These are phyloP conservation scores for Drosophila mayaguana DNA, from an alignment of 2,888 invertebrate genomes.

Conservation along the genomic window DNA sequence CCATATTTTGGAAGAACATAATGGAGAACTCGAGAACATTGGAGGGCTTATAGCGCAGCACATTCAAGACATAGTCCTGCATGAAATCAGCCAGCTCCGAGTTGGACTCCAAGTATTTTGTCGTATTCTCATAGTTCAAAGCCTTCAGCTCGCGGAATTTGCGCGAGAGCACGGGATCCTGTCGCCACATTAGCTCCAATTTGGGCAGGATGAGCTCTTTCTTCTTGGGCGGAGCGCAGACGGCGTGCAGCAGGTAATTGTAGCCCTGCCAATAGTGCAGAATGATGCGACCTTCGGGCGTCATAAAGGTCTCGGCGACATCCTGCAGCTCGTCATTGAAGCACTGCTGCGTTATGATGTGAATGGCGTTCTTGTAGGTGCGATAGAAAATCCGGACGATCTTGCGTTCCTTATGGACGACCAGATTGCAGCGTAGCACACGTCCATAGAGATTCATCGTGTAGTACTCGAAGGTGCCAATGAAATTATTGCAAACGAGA, in stretches of 20 bases:
- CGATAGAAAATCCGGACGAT: slow-evolving; percentile 77
- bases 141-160: slow-evolving; percentile 66
- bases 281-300: slow-evolving; percentile 71
- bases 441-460: slow-evolving; percentile 80
- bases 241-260: slow-evolving; percentile 78
- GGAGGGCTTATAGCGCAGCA: slow-evolving; percentile 79
- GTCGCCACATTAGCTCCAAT: slow-evolving; percentile 79
- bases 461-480: slow-evolving; percentile 75
- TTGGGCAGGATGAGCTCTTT: slow-evolving; percentile 65
- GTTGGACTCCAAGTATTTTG: slow-evolving; percentile 66
- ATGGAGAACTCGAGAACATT: slow-evolving; percentile 79
- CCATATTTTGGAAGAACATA: slow-evolving; percentile 78
- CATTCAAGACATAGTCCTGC: slow-evolving; percentile 78
- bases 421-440: slow-evolving; percentile 71
- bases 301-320: slow-evolving; percentile 77
- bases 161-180: slow-evolving; percentile 53
- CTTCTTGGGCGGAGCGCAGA: slow-evolving; percentile 59
- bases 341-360: slow-evolving; percentile 76
- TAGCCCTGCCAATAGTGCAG: slow-evolving; percentile 81
- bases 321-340: slow-evolving; percentile 78
- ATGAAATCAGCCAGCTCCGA: slow-evolving; percentile 77
- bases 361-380: slow-evolving; percentile 66
- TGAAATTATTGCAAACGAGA: slow-evolving; percentile 72
- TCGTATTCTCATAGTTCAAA: slow-evolving; percentile 72
- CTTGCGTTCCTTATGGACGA: slow-evolving; percentile 69